Base-by-base conservation (phyloP, 1,140 invertebrate genomes). In the Musca domestica region DNA sequence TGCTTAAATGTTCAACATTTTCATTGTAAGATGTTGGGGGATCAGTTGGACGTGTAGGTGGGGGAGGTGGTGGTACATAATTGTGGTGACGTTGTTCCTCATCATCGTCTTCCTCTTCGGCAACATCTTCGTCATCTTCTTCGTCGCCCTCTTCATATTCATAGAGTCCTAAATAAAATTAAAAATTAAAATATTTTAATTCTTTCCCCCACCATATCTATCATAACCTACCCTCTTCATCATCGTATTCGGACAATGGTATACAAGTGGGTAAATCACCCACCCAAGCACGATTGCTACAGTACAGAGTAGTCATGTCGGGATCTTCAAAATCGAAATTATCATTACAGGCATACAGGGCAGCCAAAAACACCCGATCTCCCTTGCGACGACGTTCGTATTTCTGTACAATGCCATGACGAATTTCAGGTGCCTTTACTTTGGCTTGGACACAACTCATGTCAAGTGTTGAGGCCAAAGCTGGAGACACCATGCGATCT, bases 301-400 rank as follows among this genome's bases (percentile, higher is more conserved):
- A 88, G 72, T 84, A 88, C 67, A 88, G 80, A 51, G 83, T 82
- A 68, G 85, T 83, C 63, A 75, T 79, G n/a, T 81, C 80, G 1
- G 73, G 67, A 61, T 83, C 75, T 66, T 83, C 81, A 30, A 88
- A 78, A 14, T 82, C 79, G 71, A 82, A 87, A 17, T 85, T 85
- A 14, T 85, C 81, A 15, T 82, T 70, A 71, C 87, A 88, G 46
- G 81, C 76, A 66, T 87, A 88, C 67, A 86, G 76, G 22, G 86
- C 87, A 49, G 86, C 86, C n/a, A 85, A 77, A 68, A 87, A 88
- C 41, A 83, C 74, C 73, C 86, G 86, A 70, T 49, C 72, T 3
- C 71, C 77, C 0, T 61, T 72, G 15, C 75, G 72, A 1, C 78
- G 73, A 14, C 76, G 71, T 10, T 79, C 77, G 64, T 78, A 81